These are phyloP conservation scores for Synergus itoensis DNA, from an alignment of 2,888 invertebrate genomes.

Conservation along the genomic window DNA sequence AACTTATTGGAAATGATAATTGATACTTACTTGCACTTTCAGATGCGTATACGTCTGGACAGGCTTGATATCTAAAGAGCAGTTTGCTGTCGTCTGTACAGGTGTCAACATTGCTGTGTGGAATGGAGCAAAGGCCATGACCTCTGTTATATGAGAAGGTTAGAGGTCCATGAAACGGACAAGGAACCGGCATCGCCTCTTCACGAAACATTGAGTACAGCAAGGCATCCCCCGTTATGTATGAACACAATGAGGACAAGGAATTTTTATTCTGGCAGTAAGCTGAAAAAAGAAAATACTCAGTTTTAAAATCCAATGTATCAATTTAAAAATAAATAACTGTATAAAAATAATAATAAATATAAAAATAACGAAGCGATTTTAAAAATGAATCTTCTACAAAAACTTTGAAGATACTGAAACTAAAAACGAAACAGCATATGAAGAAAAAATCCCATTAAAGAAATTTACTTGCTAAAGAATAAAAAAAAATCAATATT, in stretches of 20 bases:
- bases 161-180: conserved; percentile 90
- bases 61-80: conserved; percentile 94
- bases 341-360: no score
- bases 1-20: background rate
- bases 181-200: conserved; percentile 92
- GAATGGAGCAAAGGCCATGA: conserved; percentile 92
- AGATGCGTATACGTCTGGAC: conserved; percentile 93
- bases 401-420: no score
- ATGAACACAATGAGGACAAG: conserved; percentile 89
- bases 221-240: conserved; percentile 93
- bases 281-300: conserved; percentile 81
- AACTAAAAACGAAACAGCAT: no score
- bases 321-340: no score
- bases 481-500: background rate
- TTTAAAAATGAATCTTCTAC: no score
- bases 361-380: no score
- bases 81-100: conserved; percentile 95
- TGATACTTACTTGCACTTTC: conserved; percentile 89
- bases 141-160: conserved; percentile 96
- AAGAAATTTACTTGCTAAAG: background rate
- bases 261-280: conserved; percentile 88
- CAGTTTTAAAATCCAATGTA: conserved; percentile 4
- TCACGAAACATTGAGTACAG: conserved; percentile 94
- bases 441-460: no score
- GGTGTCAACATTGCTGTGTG: conserved; percentile 94